These are phyloP conservation scores for Cheilinus undulatus DNA, from an alignment of 2,113 vertebrate genomes.

Conservation along the genomic window DNA sequence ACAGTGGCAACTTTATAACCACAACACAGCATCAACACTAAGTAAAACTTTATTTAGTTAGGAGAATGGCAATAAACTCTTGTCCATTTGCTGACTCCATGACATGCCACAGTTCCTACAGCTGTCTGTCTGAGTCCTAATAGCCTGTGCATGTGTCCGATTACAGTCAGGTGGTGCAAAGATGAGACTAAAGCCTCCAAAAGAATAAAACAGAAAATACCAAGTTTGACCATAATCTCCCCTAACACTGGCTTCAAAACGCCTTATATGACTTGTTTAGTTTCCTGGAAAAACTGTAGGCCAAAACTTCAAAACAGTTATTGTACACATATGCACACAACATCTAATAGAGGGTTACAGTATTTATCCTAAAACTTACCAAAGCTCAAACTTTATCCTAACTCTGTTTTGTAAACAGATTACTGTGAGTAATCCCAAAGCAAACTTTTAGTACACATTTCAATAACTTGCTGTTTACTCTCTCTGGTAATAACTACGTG, in stretches of 20 bases:
- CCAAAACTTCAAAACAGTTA: slow-evolving; percentile 57
- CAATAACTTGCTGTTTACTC: slow-evolving; percentile 24
- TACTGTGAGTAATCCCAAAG: slow-evolving; percentile 25
- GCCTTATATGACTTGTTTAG: slow-evolving; percentile 1
- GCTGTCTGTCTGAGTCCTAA: neutral
- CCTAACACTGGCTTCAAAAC: slow-evolving; percentile 21
- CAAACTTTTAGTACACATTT: slow-evolving; percentile 35
- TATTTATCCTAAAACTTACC: slow-evolving; percentile 60
- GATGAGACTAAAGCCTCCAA: slow-evolving; percentile 9
- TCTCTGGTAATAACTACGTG: slow-evolving; percentile 39
- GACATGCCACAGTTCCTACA: neutral
- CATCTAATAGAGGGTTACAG: slow-evolving; percentile 58
- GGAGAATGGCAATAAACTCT: too few relatives aligned
- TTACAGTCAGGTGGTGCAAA: slow-evolving; percentile 7
- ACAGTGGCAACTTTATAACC: too few relatives aligned
- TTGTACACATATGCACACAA: slow-evolving; percentile 40
- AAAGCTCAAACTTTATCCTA: slow-evolving; percentile 42
- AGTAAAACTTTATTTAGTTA: neutral
- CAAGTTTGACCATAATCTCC: slow-evolving; percentile 9
- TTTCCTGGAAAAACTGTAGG: slow-evolving; percentile 27
- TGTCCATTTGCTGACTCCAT: neutral
- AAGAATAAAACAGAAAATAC: slow-evolving; percentile 6
- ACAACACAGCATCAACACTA: neutral
- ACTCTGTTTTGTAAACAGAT: slow-evolving; percentile 71
- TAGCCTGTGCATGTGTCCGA: neutral